A percentile compares a stretch with the other conserved stretches of the same genome.
Evolutionary conservation across 2,113 vertebrate species (phyloP).

Genomic region (Thryonomys swinderianus): DNA sequence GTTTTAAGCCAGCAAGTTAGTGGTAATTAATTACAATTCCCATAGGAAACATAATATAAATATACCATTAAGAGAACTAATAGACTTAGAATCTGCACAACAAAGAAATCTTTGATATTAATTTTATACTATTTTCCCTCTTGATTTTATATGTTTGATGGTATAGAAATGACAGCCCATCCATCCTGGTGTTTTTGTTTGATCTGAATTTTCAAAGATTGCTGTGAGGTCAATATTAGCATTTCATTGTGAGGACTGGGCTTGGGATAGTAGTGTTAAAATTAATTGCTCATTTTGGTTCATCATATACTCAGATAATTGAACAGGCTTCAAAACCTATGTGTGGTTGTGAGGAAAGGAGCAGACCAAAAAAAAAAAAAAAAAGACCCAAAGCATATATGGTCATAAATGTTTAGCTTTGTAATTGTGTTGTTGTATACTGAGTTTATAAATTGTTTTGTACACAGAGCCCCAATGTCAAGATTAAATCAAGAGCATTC

Average conservation of each 20-base stretch:
- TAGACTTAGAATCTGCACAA: background rate
- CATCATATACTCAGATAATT: background rate
- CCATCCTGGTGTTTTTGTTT: background rate
- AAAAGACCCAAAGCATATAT: background rate
- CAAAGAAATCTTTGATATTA: background rate
- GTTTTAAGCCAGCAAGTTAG: background rate
- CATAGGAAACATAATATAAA: background rate
- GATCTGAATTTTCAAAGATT: background rate
- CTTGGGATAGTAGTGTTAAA: background rate
- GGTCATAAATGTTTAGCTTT: background rate
- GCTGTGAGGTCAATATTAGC: background rate
- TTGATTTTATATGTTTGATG: background rate
- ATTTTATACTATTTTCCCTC: background rate
- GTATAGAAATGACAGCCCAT: background rate
- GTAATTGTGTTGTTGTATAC: background rate
- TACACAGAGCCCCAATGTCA: background rate
- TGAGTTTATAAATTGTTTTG: background rate
- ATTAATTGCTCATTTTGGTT: background rate
- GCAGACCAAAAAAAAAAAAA: background rate
- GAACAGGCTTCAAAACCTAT: background rate
- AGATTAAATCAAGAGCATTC: background rate
- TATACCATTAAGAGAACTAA: background rate
- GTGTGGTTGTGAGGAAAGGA: background rate
- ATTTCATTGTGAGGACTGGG: background rate
- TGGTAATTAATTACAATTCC: background rate